Conservation (phyloP, 2,113 vertebrate species). For the Gymnarchus niloticus region DNA sequence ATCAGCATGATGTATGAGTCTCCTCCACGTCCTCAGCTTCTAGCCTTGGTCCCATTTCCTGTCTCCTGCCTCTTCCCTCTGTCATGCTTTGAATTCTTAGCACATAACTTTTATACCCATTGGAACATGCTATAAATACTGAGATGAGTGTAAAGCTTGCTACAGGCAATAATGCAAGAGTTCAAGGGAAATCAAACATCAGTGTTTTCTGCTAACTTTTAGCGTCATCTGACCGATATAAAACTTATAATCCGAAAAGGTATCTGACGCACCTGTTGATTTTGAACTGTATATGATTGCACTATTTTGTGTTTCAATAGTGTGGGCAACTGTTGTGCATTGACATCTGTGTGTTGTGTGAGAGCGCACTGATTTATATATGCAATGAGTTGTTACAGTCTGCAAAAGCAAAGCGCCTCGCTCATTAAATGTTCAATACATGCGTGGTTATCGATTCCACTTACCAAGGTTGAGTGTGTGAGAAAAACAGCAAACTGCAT, state of each 20-base stretch:
- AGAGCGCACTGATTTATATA: too few relatives aligned
- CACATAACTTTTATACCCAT: neutral
- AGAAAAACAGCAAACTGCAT: too few relatives aligned
- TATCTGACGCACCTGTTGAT: neutral
- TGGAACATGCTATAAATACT: neutral
- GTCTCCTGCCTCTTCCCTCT: neutral
- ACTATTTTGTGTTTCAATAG: too few relatives aligned
- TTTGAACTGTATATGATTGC: neutral
- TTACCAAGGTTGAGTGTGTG: too few relatives aligned
- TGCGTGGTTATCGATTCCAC: too few relatives aligned
- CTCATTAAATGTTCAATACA: too few relatives aligned
- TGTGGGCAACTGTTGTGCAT: too few relatives aligned
- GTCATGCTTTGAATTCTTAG: neutral
- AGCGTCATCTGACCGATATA: neutral
- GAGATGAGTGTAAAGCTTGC: neutral
- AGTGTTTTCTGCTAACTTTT: neutral
- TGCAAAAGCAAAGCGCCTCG: too few relatives aligned
- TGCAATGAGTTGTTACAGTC: too few relatives aligned
- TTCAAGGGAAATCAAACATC: neutral
- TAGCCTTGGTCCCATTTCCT: constrained; percentile 3
- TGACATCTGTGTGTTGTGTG: too few relatives aligned
- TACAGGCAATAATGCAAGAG: neutral
- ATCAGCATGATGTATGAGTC: constrained; percentile 52
- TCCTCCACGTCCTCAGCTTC: constrained; percentile 43
- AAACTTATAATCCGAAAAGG: too few relatives aligned